Conservation (phyloP, 2,113 vertebrate species). For the Hydrolagus affinis region DNA sequence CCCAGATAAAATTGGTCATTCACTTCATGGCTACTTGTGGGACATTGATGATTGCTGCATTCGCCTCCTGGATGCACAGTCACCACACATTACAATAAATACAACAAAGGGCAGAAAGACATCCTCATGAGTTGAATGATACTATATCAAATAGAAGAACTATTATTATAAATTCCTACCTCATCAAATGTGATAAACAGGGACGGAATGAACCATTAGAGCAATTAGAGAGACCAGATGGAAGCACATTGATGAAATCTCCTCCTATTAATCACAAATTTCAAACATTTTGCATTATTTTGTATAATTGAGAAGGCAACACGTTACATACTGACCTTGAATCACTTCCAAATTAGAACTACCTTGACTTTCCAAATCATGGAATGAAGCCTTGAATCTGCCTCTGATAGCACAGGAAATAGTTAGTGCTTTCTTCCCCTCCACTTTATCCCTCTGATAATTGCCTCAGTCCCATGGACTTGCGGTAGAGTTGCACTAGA, state of each 20-base stretch:
- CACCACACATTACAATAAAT: too few relatives aligned
- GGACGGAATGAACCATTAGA: not conserved
- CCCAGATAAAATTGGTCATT: too few relatives aligned
- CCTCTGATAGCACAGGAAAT: not conserved
- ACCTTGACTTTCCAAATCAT: not conserved
- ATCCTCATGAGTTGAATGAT: too few relatives aligned
- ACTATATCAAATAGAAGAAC: too few relatives aligned
- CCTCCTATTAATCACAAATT: not conserved
- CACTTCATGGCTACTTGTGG: too few relatives aligned
- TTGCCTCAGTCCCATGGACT: not conserved
- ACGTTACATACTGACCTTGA: not conserved
- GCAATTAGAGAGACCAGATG: constrained; percentile 16
- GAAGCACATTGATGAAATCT: not conserved
- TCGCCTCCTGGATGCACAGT: too few relatives aligned
- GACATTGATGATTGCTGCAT: too few relatives aligned
- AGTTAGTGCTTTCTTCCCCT: not conserved
- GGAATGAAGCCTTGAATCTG: constrained; percentile 9
- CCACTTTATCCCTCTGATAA: not conserved
- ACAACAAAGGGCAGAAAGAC: too few relatives aligned
- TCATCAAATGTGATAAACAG: not conserved
- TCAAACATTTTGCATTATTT: not conserved
- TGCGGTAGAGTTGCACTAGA: not conserved
- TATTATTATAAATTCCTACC: not conserved
- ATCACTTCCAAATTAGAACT: not conserved
- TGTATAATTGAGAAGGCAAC: not conserved